phyloP scores from a whole-genome alignment of 2,888 invertebrate genomes.

The Diploptera punctata region DNA sequence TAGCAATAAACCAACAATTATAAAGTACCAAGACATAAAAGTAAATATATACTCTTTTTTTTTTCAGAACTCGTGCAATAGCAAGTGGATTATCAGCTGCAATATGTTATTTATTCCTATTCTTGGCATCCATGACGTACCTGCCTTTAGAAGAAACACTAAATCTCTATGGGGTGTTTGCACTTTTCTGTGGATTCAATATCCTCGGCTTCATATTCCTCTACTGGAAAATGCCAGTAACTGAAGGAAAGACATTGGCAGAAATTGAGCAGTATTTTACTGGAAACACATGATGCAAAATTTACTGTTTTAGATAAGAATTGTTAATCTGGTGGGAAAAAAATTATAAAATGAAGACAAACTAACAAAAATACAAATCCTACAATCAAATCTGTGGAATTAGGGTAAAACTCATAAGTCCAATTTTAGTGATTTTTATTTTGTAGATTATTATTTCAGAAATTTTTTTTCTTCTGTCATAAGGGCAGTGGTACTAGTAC shows the following conservation, averaged over 20 bases:
- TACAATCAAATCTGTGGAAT: too few relatives aligned
- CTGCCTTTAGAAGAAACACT: background rate
- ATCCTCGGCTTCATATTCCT: background rate
- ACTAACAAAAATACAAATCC: too few relatives aligned
- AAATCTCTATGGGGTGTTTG: background rate
- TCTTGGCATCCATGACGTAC: background rate
- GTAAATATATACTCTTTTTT: background rate
- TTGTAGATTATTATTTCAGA: too few relatives aligned
- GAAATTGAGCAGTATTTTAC: background rate
- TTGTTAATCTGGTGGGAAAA: too few relatives aligned
- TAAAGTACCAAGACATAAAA: too few relatives aligned
- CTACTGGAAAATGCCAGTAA: slow-evolving; percentile 1
- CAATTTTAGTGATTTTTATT: too few relatives aligned
- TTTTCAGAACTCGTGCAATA: background rate
- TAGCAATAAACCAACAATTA: too few relatives aligned
- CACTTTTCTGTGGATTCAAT: background rate
- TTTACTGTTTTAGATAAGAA: background rate
- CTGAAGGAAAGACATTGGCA: background rate
- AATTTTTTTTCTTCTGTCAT: too few relatives aligned
- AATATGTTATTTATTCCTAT: background rate
- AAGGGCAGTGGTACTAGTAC: too few relatives aligned
- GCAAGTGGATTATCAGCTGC: background rate
- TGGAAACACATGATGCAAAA: background rate
- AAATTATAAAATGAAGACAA: too few relatives aligned
- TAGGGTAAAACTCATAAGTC: too few relatives aligned